Conservation (phyloP, 2,113 vertebrate genomes). For the Puma concolor region DNA sequence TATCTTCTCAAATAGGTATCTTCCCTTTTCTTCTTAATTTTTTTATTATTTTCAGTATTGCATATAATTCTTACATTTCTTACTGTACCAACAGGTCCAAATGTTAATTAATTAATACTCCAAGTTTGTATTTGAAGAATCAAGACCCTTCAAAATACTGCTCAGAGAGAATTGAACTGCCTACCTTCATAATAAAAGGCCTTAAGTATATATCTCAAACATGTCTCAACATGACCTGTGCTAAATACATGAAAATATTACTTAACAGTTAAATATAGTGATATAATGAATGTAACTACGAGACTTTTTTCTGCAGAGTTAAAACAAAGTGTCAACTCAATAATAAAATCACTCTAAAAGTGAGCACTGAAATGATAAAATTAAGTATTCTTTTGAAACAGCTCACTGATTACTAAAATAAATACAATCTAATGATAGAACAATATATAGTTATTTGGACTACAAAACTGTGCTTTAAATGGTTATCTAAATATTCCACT, state of each 20-base stretch:
- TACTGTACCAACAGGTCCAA: background rate
- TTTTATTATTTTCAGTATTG: conserved; percentile 51
- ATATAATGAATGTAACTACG: background rate
- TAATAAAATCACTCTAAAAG: conserved; percentile 22
- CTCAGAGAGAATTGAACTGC: conserved; percentile 14
- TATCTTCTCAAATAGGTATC: background rate
- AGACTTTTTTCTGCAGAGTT: conserved; percentile 8
- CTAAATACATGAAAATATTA: conserved; percentile 26
- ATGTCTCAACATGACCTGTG: background rate
- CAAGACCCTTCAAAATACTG: background rate
- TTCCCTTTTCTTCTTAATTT: conserved; percentile 1
- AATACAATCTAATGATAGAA: background rate
- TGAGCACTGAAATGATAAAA: background rate
- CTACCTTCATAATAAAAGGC: background rate
- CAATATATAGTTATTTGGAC: background rate
- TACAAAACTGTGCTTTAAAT: conserved; percentile 27
- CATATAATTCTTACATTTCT: background rate
- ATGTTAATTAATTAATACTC: background rate
- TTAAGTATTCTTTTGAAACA: conserved; percentile 16
- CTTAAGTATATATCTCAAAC: background rate
- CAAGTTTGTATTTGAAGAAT: conserved; percentile 30
- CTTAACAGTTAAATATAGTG: conserved; percentile 20
- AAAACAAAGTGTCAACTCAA: conserved; percentile 17
- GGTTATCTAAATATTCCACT: conserved; percentile 1
- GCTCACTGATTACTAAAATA: background rate